Conservation (phyloP, 2,888 invertebrate species). For the Drosophila mayaguana region DNA sequence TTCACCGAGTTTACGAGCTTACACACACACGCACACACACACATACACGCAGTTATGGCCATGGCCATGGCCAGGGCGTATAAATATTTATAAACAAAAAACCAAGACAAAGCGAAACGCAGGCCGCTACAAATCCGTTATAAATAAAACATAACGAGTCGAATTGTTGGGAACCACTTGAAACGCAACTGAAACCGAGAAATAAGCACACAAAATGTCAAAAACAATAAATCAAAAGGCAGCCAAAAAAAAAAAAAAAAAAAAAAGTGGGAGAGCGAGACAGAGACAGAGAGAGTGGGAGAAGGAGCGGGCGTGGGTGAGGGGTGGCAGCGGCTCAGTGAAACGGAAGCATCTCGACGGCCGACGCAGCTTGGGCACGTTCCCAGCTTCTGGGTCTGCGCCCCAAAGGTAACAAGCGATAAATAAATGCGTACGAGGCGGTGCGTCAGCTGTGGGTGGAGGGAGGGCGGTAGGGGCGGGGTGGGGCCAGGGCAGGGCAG, state of each 20-base stretch:
- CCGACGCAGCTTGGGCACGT: slow-evolving; percentile 42
- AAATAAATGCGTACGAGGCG: slow-evolving; percentile 39
- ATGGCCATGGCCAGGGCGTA: slow-evolving; percentile 21
- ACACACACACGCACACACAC: not conserved
- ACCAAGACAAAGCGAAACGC: slow-evolving; percentile 39
- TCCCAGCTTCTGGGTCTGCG: slow-evolving; percentile 33
- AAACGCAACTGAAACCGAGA: slow-evolving; percentile 58
- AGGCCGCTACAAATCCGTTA: slow-evolving; percentile 70
- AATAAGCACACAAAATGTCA: slow-evolving; percentile 74
- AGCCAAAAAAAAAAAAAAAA: slow-evolving; percentile 39
- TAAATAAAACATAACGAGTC: slow-evolving; percentile 79
- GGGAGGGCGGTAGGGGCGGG: too few species aligned
- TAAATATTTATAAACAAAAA: slow-evolving; percentile 75
- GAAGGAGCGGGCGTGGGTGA: not conserved
- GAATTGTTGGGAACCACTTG: slow-evolving; percentile 64
- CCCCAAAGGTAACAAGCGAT: slow-evolving; percentile 53
- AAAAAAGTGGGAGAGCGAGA: slow-evolving; percentile 11
- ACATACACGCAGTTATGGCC: not conserved
- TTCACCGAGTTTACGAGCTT: slow-evolving; percentile 4
- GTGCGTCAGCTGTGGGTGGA: too few species aligned
- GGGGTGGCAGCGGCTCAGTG: slow-evolving; percentile 5
- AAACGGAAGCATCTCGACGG: slow-evolving; percentile 58
- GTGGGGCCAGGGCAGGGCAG: not conserved
- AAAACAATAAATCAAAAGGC: slow-evolving; percentile 79
- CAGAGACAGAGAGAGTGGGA: not conserved